phyloP scores from a whole-genome alignment of 2,888 invertebrate species.

The Leucoma salicis region DNA sequence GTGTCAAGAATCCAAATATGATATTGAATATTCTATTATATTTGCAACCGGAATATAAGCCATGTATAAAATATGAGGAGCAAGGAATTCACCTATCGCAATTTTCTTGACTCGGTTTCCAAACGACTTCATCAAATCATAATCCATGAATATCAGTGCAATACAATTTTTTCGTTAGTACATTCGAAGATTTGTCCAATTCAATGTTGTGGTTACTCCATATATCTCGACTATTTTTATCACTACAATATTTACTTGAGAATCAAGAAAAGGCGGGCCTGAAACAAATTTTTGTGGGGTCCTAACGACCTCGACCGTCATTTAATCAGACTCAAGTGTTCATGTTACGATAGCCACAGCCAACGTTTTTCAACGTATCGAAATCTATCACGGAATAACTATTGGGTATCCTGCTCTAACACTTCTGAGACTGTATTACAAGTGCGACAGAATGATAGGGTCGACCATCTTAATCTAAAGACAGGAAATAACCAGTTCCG shows the following conservation, averaged over 20 bases:
- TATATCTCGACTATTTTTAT: slow-evolving; percentile 30
- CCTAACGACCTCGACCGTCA: slow-evolving; percentile 61
- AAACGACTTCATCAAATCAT: slow-evolving; percentile 21
- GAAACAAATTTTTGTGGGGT: slow-evolving; percentile 47
- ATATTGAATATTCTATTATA: slow-evolving; percentile 6
- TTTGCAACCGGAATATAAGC: slow-evolving; percentile 1
- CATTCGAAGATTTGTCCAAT: slow-evolving; percentile 31
- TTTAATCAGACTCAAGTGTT: slow-evolving; percentile 72
- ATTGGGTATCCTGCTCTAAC: slow-evolving; percentile 34
- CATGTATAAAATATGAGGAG: slow-evolving; percentile 15
- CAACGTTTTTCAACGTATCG: slow-evolving; percentile 43
- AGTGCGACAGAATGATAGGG: slow-evolving; percentile 32
- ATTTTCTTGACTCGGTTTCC: slow-evolving; percentile 12
- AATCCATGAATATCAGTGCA: slow-evolving; percentile 25
- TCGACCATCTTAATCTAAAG: slow-evolving; percentile 50
- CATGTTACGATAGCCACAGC: slow-evolving; percentile 56
- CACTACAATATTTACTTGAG: slow-evolving; percentile 42
- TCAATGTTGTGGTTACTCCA: slow-evolving; percentile 34
- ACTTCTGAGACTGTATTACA: slow-evolving; percentile 10
- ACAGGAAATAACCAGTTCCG: slow-evolving; percentile 65
- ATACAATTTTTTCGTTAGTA: slow-evolving; percentile 20
- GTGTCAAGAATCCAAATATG: neutral
- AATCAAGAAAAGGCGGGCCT: slow-evolving; percentile 51
- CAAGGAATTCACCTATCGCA: slow-evolving; percentile 3
- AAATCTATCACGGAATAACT: slow-evolving; percentile 54